Evolutionary conservation across 2,888 invertebrate species (phyloP), one percentile per base, ranked within the genome.

Genomic region (Phengaris alcon): DNA sequence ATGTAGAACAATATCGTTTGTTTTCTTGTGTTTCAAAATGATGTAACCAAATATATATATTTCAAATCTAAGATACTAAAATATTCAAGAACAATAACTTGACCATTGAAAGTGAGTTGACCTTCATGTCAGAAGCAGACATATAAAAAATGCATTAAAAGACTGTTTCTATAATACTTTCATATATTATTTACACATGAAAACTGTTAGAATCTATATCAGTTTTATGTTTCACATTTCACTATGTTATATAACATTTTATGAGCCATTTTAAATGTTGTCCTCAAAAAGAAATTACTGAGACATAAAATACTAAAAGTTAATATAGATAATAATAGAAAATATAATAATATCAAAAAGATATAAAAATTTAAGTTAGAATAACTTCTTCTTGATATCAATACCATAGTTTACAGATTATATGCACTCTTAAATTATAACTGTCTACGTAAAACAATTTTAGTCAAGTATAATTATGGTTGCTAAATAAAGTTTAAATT

Each of bases 21-120:
- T 72, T 22, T 13, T 22, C 51, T 72, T 48, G 15, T 9, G 5
- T 48, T 72, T 35, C 52, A 35, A 51, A 72, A 52, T 72, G 72
- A 70, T 70, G 70, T 70, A 51, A 70, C 51, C 51, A 1, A 70
- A 70, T 35, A 52, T 54, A 52, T 35, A 72, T 22, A 22, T 54
- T 72, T 52, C 70, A 75, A 55, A 22, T 69, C 52, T 55, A 69
- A 46, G 6, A 35, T 57, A 13, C 54, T 55, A 15, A 69, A 55
- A 54, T 68, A 70, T 46, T 57, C 55, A 69, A 69, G 69, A 55
- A 75, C 69, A 70, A 75, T 69, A 75, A 75, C 48, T 68, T 69
- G 46, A 75, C 51, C 57, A 70, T 75, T 75, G 69, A 75, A 75
- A 75, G 75, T 75, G 15, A 69, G 57, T 70, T 69, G 75, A 75